A percentile compares a stretch with the other conserved stretches of the same genome.
These are phyloP conservation scores for Polia nebulosa DNA, from an alignment of 2,888 invertebrate species.

Conservation along the genomic window DNA sequence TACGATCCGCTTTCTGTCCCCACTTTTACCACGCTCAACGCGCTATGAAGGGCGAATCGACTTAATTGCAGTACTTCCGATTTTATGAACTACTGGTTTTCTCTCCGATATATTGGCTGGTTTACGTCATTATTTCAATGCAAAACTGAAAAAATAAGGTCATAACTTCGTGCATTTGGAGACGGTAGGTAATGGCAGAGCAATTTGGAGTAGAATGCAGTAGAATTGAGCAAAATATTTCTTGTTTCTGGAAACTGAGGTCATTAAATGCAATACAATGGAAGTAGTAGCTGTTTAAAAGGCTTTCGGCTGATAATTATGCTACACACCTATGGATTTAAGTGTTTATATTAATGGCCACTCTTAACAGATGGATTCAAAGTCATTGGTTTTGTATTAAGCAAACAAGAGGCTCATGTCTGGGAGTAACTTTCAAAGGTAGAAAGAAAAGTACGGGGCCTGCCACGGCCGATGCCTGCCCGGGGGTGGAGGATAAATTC, in stretches of 20 bases:
- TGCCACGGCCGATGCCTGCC: too few species aligned
- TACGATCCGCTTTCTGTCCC: constrained; percentile 43
- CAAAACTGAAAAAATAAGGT: constrained; percentile 39
- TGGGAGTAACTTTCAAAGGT: background rate
- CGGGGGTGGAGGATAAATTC: too few species aligned
- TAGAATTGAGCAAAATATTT: background rate
- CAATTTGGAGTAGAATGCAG: constrained; percentile 20
- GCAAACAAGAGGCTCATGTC: background rate
- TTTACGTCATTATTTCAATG: constrained; percentile 47
- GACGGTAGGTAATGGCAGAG: constrained; percentile 12
- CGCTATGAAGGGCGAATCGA: constrained; percentile 75
- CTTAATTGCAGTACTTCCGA: constrained; percentile 79
- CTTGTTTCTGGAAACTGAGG: constrained; percentile 8
- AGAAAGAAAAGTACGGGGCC: too few species aligned
- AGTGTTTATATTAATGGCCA: background rate
- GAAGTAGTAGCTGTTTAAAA: background rate
- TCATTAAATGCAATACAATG: constrained; percentile 1
- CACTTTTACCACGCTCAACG: constrained; percentile 73
- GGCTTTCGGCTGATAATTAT: background rate
- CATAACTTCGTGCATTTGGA: constrained; percentile 14
- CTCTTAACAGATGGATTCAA: background rate
- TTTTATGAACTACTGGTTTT: constrained; percentile 71
- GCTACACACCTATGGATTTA: too few species aligned
- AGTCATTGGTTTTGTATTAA: background rate
- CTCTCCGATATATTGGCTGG: constrained; percentile 60